Base-by-base conservation (phyloP, 2,113 vertebrate genomes). In the Anas platyrhynchos region DNA sequence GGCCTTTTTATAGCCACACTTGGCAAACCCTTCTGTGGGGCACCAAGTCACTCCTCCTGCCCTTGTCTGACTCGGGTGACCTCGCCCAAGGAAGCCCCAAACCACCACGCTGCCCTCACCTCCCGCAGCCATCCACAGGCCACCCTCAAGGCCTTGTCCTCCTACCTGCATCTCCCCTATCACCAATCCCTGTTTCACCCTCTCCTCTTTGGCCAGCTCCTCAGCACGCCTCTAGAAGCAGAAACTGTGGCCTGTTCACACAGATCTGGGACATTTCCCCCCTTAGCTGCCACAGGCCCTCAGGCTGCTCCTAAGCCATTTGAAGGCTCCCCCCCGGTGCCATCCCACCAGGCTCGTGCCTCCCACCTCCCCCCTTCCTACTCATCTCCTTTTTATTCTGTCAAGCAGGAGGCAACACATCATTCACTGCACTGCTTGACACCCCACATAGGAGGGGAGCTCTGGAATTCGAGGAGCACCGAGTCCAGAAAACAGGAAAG, bases 401-500 rank as follows among this genome's bases (percentile, higher is more conserved):
- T 36, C 81, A 75, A 38, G 58, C 0, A 0, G 41, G 36, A 89
- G 86, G 79, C 73, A 84, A 16, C 9, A 58, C 2, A 62, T 18
- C 93, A 73, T 82, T 94, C 79, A 93, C 62, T 89, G 84, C 77
- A 12, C 55, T 46, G 78, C 86, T 61, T 96, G 95, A 82, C 82
- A 92, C 17, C 63, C 32, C n/a, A 46, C 41, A 50, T 0, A 44
- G 87, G 81, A 89, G 50, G 87, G 74, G 34, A 93, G 56, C 82
- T 91, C 84, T 91, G 93, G 95, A 93, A 95, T 95, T 58, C 74
- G 84, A 95, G 46, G 91, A 94, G 50, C 75, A 55, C 44, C 23
- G 31, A 62, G 59, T 80, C 93, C 94, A 95, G 95, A 91, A 89
- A 89, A 93, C 93, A 96, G 94, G 95, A 97, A 97, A 91, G 41